A percentile compares a stretch with the other conserved stretches of the same genome.
phyloP scores from a whole-genome alignment of 2,113 vertebrate genomes.

The Phasianus colchicus region DNA sequence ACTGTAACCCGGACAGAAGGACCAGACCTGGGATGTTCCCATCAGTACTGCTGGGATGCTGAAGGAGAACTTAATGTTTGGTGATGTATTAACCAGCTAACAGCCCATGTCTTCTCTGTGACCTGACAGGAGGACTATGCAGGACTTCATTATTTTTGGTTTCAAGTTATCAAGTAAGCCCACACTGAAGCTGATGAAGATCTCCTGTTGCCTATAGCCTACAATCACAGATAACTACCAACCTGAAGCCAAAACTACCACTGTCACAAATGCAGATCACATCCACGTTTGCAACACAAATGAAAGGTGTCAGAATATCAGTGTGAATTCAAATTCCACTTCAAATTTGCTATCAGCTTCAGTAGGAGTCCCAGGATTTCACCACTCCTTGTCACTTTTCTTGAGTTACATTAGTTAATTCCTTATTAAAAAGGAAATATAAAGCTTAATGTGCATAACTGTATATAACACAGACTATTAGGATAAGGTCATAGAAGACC shows the following conservation, averaged over 20 bases:
- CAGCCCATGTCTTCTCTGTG: accelerated
- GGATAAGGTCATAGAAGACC: background rate
- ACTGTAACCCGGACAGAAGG: background rate
- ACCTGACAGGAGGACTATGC: background rate
- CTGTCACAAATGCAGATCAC: background rate
- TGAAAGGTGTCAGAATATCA: background rate
- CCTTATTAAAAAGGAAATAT: background rate
- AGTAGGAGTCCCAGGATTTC: background rate
- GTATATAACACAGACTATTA: background rate
- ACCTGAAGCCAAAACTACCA: background rate
- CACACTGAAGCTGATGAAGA: background rate
- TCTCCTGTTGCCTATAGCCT: background rate
- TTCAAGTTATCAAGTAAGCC: background rate
- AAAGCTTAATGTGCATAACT: background rate
- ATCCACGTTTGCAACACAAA: background rate
- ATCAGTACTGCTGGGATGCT: background rate
- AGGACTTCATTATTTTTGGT: background rate
- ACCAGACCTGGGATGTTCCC: background rate
- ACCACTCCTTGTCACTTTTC: background rate
- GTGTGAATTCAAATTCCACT: background rate
- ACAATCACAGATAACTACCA: background rate
- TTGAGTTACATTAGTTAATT: background rate
- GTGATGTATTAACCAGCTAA: background rate
- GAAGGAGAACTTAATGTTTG: background rate
- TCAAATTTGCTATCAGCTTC: background rate